Conservation (phyloP, 37 sponge, comb jelly and placozoan genomes). For the Cliona cf. orientalis region DNA sequence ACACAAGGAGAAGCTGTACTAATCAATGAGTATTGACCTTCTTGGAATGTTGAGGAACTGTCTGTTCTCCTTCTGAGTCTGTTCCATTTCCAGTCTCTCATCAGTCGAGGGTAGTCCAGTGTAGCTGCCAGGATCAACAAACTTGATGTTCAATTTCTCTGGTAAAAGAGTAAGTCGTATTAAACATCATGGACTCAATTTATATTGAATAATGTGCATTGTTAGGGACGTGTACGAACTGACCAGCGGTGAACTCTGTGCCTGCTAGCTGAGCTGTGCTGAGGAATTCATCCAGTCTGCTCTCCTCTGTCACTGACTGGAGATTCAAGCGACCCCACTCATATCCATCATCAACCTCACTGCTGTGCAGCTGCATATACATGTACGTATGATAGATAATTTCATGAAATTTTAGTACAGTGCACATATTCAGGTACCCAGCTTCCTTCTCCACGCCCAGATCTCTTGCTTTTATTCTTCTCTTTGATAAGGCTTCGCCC, state of each 20-base stretch:
- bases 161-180: background rate
- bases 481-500: slow-evolving; percentile 40
- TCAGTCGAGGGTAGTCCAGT: slow-evolving; percentile 59
- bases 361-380: slow-evolving; percentile 70
- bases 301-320: slow-evolving; percentile 89
- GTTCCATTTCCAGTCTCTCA: slow-evolving; percentile 55
- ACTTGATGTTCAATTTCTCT: slow-evolving; percentile 86
- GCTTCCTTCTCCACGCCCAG: slow-evolving; percentile 6
- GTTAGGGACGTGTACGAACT: background rate
- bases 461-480: slow-evolving; percentile 22
- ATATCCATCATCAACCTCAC: slow-evolving; percentile 79
- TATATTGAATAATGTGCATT: background rate
- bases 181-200: background rate
- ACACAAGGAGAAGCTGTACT: background rate
- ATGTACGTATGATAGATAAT: background rate
- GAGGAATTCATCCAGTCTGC: slow-evolving; percentile 84
- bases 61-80: slow-evolving; percentile 61
- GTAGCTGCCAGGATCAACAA: slow-evolving; percentile 48
- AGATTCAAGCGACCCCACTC: slow-evolving; percentile 77
- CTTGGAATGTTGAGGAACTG: slow-evolving; percentile 84
- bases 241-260: slow-evolving; percentile 92
- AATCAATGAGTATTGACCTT: slow-evolving; percentile 45
- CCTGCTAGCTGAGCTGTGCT: slow-evolving; percentile 90
- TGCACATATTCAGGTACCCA: slow-evolving; percentile 25
- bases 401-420: background rate